Base-by-base conservation (phyloP, 1,140 invertebrate species). In the Bicyclus anynana region DNA sequence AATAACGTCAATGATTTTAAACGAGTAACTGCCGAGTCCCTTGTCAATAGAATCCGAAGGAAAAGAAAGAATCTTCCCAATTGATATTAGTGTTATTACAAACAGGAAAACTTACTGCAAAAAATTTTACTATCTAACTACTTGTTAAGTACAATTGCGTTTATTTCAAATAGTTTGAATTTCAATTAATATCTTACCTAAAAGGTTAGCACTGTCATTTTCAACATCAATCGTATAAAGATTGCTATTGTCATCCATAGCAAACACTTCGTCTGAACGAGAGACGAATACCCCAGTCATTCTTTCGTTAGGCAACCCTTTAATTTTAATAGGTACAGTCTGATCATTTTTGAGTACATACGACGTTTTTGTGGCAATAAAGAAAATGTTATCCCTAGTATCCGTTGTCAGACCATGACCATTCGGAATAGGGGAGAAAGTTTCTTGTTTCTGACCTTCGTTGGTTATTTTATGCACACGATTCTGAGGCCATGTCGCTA, bases 401-500 rank as follows among this genome's bases (percentile, higher is more conserved):
- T 87, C 84, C 20, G 84, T 62, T 0, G 74, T 84, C 5, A 87
- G 50, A 10, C 81, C 84, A 37, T 87, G 84, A 0, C 84, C 84
- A 12, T 87, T 87, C 0, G 84, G 77, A 12, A 87, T 85, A 0
- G 68, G 51, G 0, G 74, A 18, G 23, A 85, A 86, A 0, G 60
- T 59, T 52, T 86, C 81, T 17, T 72, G 70, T 14, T 74, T 80
- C n/a, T 78, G 69, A 0, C 83, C 80, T 0, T 80, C 76, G 20
- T 75, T 78, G 1, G 75, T 77, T 5, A 87, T 78, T 53, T 72
- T 80, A 14, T 84, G 79, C 0, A 87, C 84, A 16, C 83, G 52
- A 56, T 87, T 87, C 33, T 87, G 84, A 0, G 84, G 84, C 81
- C 81, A 87, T 1, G 84, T 87, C 0, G 84, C 84, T 53, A 84